Evolutionary conservation across 2,113 vertebrate species (phyloP), one percentile per base, ranked within the genome.

Genomic region (Phrynocephalus versicolor): DNA sequence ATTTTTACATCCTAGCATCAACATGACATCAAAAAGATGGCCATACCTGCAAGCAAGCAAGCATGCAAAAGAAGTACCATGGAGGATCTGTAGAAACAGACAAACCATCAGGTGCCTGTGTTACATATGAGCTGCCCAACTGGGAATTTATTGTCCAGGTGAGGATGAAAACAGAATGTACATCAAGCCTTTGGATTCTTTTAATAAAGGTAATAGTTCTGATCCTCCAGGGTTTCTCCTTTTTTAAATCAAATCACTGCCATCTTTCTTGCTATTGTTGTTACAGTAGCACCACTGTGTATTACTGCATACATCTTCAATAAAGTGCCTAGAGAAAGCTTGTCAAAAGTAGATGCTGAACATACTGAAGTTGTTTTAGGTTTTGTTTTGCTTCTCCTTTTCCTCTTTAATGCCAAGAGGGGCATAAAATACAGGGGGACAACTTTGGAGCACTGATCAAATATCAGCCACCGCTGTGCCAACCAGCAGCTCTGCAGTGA

Each of bases 251-350:
- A 60, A 82, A n/a, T 45, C 15, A 27, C 37, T 6, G 2, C 14
- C 3, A 1, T 33, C n/a, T 21, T 45, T 78, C 16, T 67, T 55
- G 69, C 37, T 41, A n/a, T 33, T 45, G 33, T 62, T 12, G 51
- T 33, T 69, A 85, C 16, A 19, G 5, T 3, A 1, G 3, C 14
- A 41, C 21, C 27, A 64, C 10, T 0, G 0, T 6, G 0, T 3
- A 0, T 7, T 1, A 30, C 35, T 23, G 18, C n/a, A n/a, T n/a
- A 57, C 65, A 60, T 80, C 74, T 71, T n/a, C 1, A 6, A 21
- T 35, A 57, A 80, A 85, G 15, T 0, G 23, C 64, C 83, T 0
- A 0, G 73, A 67, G n/a, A 57, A 41, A 69, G 21, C 41, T 71
- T 69, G 74, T 39, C 75, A 69, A 13, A 39, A 67, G 58, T 27